Conservation (phyloP, 2,797 vertebrate genomes). For the Mionectes olivaceus region DNA sequence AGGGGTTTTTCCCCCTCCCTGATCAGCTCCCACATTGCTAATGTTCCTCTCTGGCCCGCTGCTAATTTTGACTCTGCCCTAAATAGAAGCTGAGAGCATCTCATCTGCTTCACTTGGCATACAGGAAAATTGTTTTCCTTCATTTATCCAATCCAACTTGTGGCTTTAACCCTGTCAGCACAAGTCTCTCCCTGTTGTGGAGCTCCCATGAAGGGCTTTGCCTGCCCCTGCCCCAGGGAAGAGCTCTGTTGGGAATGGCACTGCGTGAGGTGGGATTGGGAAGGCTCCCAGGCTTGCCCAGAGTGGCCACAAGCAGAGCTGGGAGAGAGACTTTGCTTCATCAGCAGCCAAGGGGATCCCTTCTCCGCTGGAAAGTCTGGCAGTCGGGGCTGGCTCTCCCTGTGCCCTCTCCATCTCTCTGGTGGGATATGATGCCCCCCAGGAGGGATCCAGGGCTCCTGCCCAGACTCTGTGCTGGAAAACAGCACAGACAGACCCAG, state of each 20-base stretch:
- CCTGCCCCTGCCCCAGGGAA: neutral
- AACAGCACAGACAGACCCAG: neutral
- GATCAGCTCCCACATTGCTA: constrained; percentile 37
- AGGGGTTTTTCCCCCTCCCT: constrained; percentile 39
- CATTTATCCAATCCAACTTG: constrained; percentile 16
- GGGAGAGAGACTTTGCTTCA: neutral
- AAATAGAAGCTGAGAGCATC: constrained; percentile 72
- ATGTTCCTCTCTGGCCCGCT: constrained; percentile 57
- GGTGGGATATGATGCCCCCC: neutral
- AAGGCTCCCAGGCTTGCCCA: neutral
- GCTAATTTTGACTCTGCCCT: constrained; percentile 73
- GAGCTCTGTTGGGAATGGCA: neutral
- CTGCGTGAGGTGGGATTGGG: accelerated
- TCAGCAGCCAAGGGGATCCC: neutral
- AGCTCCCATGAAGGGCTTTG: neutral
- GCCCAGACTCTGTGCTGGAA: neutral
- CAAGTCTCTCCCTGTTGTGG: neutral
- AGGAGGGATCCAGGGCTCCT: neutral
- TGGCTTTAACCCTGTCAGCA: constrained; percentile 39
- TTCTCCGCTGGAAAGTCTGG: accelerated
- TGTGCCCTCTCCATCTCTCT: neutral
- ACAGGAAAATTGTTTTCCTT: constrained; percentile 56
- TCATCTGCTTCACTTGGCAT: constrained; percentile 55
- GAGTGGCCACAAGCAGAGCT: neutral
- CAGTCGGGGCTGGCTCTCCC: neutral